Conservation (phyloP, 2,888 invertebrate species). For the Polydrusus pterygomalis region DNA sequence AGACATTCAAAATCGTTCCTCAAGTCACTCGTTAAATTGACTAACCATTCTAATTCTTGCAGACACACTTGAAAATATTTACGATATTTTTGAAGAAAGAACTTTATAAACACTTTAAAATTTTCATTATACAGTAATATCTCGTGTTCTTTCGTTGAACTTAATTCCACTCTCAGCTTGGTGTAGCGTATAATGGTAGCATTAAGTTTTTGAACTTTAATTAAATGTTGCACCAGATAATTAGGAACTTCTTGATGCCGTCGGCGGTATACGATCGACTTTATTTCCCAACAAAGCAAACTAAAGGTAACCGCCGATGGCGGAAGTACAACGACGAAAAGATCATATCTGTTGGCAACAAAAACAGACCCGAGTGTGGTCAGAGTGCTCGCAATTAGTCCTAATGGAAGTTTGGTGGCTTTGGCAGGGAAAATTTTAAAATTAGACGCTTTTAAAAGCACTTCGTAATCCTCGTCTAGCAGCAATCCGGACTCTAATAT, state of each 20-base stretch:
- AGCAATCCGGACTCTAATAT: constrained; percentile 60
- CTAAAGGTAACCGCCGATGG: constrained; percentile 42
- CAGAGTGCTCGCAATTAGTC: constrained; percentile 49
- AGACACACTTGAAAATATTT: constrained; percentile 42
- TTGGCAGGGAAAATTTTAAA: constrained; percentile 43
- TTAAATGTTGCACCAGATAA: constrained; percentile 48
- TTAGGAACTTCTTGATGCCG: constrained; percentile 44
- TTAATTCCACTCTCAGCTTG: constrained; percentile 56
- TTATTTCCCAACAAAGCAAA: constrained; percentile 39
- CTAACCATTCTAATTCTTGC: constrained; percentile 39
- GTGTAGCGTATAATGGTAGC: constrained; percentile 56
- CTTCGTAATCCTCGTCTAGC: constrained; percentile 62
- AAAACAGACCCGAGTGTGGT: constrained; percentile 45
- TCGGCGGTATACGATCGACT: constrained; percentile 23
- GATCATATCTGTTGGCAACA: constrained; percentile 51
- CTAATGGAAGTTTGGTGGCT: constrained; percentile 49
- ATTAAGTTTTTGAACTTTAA: constrained; percentile 54
- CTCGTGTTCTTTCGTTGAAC: constrained; percentile 33
- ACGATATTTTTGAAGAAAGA: constrained; percentile 26
- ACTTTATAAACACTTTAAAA: constrained; percentile 38
- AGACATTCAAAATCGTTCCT: constrained; percentile 56
- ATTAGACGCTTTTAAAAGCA: constrained; percentile 54
- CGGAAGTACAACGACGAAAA: constrained; percentile 49
- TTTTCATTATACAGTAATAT: constrained; percentile 37
- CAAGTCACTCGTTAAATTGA: constrained; percentile 44